Conservation (phyloP, 1,140 invertebrate genomes). For the Leptinotarsa defecta region DNA sequence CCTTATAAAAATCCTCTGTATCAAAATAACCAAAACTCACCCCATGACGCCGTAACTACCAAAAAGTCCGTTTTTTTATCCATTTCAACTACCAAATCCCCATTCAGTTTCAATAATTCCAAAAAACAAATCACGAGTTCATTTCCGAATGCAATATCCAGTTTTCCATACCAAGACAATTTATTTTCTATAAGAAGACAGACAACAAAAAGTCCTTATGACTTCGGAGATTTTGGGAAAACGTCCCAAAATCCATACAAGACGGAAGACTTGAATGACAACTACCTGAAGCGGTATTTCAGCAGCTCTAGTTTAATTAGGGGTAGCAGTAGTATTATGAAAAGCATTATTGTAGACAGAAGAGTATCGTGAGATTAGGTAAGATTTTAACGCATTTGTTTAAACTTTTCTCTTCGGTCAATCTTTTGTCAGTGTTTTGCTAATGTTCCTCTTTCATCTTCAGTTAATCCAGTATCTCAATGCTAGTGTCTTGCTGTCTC, state of each 20-base stretch:
- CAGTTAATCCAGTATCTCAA: no score
- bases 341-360: conserved; percentile 39
- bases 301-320: conserved; percentile 54
- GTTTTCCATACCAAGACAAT: conserved; percentile 33
- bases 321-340: conserved; percentile 38
- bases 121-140: conserved; percentile 31
- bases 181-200: conserved; percentile 49
- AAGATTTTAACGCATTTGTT: conserved; percentile 15
- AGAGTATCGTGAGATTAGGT: conserved; percentile 31
- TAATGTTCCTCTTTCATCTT: no score
- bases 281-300: conserved; percentile 57
- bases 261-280: conserved; percentile 54
- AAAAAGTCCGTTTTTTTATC: neutral
- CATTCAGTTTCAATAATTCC: conserved; percentile 62
- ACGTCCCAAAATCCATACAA: conserved; percentile 42
- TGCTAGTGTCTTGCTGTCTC: no score
- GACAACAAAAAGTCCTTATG: conserved; percentile 56
- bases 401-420: neutral
- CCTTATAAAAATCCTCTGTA: conserved; percentile 2
- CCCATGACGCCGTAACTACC: neutral
- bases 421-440: neutral
- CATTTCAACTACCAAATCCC: conserved; percentile 53
- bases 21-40: neutral
- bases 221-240: conserved; percentile 56
- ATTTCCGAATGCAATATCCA: neutral